Evolutionary conservation across 2,888 invertebrate genomes (phyloP).

Genomic region (Melieria crassipennis): DNA sequence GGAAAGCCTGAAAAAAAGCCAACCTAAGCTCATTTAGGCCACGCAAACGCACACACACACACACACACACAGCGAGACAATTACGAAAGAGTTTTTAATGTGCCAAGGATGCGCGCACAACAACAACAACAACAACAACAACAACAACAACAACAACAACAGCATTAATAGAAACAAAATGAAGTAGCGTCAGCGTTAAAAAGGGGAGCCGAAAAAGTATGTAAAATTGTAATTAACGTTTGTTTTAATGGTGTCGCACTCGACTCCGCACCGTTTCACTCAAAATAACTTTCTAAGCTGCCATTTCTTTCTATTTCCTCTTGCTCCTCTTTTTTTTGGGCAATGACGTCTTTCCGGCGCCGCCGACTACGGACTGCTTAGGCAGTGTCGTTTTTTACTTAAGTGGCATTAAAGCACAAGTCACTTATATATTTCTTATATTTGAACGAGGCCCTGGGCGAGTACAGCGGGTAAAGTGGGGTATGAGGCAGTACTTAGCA

Average conservation of each 20-base stretch:
- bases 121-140: background rate
- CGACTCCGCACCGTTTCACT: conserved; percentile 12
- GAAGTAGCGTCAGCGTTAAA: no score
- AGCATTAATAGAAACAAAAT: no score
- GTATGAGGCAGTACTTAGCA: background rate
- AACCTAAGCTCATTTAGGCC: background rate
- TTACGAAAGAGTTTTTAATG: conserved; percentile 4
- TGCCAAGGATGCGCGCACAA: conserved; percentile 12
- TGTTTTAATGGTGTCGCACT: conserved; percentile 37
- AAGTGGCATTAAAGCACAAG: conserved; percentile 18
- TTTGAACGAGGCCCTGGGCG: background rate
- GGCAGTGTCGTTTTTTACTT: conserved; percentile 15
- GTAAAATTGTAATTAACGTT: conserved; percentile 43
- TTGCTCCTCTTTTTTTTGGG: no score
- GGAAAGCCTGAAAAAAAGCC: background rate
- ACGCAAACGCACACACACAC: no score
- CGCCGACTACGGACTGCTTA: background rate
- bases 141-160: background rate
- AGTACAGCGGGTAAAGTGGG: background rate
- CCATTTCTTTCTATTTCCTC: background rate
- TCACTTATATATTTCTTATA: no score
- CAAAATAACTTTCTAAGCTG: conserved; percentile 7
- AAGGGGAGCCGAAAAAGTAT: conserved; percentile 3
- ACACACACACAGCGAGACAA: background rate
- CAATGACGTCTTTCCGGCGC: background rate